Evolutionary conservation across 2,113 vertebrate species (phyloP), one percentile per base, ranked within the genome.

Genomic region (Condylura cristata): DNA sequence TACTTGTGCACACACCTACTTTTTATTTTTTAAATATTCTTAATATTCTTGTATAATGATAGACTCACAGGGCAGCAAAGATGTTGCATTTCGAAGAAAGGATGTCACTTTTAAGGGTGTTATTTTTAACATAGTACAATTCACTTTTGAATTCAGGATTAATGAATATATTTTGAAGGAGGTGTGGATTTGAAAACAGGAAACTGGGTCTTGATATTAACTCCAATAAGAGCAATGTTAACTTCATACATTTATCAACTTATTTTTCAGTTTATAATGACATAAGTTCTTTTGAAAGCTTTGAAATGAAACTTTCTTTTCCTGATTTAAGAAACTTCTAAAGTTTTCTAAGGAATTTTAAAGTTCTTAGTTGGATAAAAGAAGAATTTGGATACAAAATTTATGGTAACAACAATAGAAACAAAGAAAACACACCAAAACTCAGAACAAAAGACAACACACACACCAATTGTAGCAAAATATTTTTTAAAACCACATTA

Each of bases 11-110:
- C 18, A 66, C 46, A 90, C 89, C 5, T 66, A 94, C 95, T 44
- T 46, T 39, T 97, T 98, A 96, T 94, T 96, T 98, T 97, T 97
- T 97, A 96, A 97, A 96, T 97, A 97, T 94, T 88, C 92, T 97
- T 95, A 95, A 96, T 93, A 86, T 90, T 98, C 91, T 96, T 96
- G 85, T 90, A 92, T 96, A 96, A 93, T 71, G 96, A 93, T 89
- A 97, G 92, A 97, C 94, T 93, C 93, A 96, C 95, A 97, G 66
- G 96, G 95, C 97, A 95, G 94, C 96, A 97, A 96, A 97, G 90
- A 97, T 97, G 84, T 97, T 96, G 87, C 65, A 96, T 96, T 97
- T 97, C 96, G 96, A 94, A 96, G 86, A 92, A 75, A 97, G 92
- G 90, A 86, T 97, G 83, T 96, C 96, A 97, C 89, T 97, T 97